Evolutionary conservation across 2,797 vertebrate genomes (phyloP).

Genomic region (Poeciliopsis gracilis): DNA sequence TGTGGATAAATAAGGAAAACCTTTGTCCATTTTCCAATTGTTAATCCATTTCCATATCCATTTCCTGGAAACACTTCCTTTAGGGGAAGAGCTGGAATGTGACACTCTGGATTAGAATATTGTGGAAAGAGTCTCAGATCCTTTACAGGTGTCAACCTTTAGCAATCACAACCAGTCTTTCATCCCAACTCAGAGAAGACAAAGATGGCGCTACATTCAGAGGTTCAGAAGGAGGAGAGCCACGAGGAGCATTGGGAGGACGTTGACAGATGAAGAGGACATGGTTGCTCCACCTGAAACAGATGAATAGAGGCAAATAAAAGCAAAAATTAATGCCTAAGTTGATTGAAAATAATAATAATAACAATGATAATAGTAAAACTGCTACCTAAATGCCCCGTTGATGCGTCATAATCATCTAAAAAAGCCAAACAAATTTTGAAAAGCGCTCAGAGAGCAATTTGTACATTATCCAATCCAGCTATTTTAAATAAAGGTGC

Average conservation of each 20-base stretch:
- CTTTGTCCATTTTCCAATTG: conserved; percentile 80
- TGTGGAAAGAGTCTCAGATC: conserved; percentile 82
- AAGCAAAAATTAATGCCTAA: background rate
- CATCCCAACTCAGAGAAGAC: conserved; percentile 77
- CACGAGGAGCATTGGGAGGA: conserved; percentile 82
- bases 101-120: conserved; percentile 64
- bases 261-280: conserved; percentile 62
- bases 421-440: background rate
- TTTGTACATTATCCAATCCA: background rate
- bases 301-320: conserved; percentile 33
- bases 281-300: conserved; percentile 80
- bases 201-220: conserved; percentile 90
- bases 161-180: conserved; percentile 72
- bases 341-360: background rate
- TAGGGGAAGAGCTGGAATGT: conserved; percentile 63
- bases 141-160: conserved; percentile 77
- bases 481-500: background rate
- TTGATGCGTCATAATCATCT: background rate
- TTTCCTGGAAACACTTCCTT: conserved; percentile 71
- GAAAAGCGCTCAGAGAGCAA: background rate
- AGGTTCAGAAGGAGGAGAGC: conserved; percentile 85
- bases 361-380: background rate
- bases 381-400: background rate
- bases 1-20: conserved; percentile 85
- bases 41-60: conserved; percentile 51